Percentiles rank a stretch among this genome's conserved stretches.
phyloP scores from a whole-genome alignment of 35 echinoderm and acorn worm genomes.

The Nesometra sesokonis region DNA sequence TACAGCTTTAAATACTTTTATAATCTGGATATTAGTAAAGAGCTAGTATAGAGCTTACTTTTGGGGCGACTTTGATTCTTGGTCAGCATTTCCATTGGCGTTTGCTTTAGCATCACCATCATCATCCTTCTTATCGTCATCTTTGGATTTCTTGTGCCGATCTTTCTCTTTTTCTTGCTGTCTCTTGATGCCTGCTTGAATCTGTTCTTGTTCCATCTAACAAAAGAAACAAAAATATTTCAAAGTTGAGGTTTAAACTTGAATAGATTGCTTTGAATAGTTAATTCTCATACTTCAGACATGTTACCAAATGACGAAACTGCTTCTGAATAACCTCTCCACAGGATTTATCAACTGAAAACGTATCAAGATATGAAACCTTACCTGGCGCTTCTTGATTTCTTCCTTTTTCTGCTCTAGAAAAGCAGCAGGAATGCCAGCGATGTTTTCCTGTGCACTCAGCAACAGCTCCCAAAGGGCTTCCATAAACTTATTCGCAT shows the following conservation, averaged over 20 bases:
- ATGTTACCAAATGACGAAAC: no score
- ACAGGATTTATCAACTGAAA: background rate
- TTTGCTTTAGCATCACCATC: conserved; percentile 34
- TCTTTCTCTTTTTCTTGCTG: conserved; percentile 25
- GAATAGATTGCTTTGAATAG: no score
- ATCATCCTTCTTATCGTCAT: conserved; percentile 7
- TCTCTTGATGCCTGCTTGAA: conserved; percentile 64
- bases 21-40: no score
- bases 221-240: background rate
- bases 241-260: no score
- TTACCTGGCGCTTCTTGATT: conserved; percentile 92
- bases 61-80: background rate
- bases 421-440: conserved; percentile 92
- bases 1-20: no score
- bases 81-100: conserved; percentile 7
- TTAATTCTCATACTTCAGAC: no score
- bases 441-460: conserved; percentile 93
- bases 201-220: conserved; percentile 84
- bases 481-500: conserved; percentile 87
- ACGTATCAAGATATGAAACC: background rate
- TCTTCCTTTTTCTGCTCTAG: conserved; percentile 98
- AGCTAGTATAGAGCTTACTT: no score
- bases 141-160: background rate
- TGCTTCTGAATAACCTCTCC: no score
- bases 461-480: conserved; percentile 83